A percentile compares a stretch with the other conserved stretches of the same genome.
phyloP scores from a whole-genome alignment of 2,888 invertebrate genomes.

The Lucinisca nassula region DNA sequence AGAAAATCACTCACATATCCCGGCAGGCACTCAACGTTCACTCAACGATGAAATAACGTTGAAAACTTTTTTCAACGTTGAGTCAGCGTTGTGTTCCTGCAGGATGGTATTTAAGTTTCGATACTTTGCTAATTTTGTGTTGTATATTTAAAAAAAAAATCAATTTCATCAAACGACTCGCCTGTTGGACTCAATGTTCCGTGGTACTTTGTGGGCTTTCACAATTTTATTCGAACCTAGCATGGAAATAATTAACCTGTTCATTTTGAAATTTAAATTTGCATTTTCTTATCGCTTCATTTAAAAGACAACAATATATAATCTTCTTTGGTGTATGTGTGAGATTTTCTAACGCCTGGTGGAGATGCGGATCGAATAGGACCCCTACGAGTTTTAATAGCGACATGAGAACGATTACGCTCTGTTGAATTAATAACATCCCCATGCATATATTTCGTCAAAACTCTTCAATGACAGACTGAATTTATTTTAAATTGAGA shows the following conservation, averaged over 20 bases:
- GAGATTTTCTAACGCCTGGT: neutral
- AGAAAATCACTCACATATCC: too few species aligned
- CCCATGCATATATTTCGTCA: conserved; percentile 5
- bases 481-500: too few species aligned
- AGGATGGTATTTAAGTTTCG: too few species aligned
- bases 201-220: neutral
- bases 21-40: too few species aligned
- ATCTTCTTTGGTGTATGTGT: neutral
- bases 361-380: neutral
- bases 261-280: neutral
- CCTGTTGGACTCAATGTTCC: neutral
- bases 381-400: conserved; percentile 1
- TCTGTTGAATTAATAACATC: neutral
- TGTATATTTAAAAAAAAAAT: too few species aligned
- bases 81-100: too few species aligned
- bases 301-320: conserved; percentile 4
- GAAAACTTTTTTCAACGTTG: too few species aligned
- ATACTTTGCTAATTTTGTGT: too few species aligned
- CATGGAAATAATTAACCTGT: neutral
- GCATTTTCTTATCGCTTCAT: neutral
- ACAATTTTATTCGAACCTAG: neutral
- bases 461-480: neutral
- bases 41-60: too few species aligned
- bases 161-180: neutral
- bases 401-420: neutral